These are phyloP conservation scores for Elysia crispata DNA, from an alignment of 2,888 invertebrate genomes.

Conservation along the genomic window DNA sequence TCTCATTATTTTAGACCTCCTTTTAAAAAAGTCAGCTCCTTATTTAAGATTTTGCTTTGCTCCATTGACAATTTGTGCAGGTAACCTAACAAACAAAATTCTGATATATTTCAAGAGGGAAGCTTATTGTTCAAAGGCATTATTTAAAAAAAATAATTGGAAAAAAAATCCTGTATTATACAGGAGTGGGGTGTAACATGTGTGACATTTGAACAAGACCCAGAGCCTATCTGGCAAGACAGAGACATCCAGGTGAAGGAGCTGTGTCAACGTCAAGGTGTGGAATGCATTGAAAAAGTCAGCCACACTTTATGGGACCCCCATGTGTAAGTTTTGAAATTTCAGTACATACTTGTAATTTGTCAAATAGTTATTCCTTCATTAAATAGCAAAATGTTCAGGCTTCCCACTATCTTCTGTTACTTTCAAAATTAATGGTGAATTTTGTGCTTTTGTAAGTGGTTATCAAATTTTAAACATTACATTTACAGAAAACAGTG, in stretches of 20 bases:
- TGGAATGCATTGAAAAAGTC: slow-evolving; percentile 82
- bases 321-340: slow-evolving; percentile 72
- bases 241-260: slow-evolving; percentile 82
- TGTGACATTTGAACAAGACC: slow-evolving; percentile 81
- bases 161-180: neutral
- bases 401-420: too few relatives aligned
- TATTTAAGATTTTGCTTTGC: too few relatives aligned
- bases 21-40: too few relatives aligned
- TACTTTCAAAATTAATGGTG: too few relatives aligned
- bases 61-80: too few relatives aligned
- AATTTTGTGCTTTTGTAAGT: too few relatives aligned
- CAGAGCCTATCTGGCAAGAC: slow-evolving; percentile 85
- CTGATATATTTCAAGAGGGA: neutral
- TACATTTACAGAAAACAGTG: too few relatives aligned
- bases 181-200: slow-evolving; percentile 79
- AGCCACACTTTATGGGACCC: slow-evolving; percentile 88
- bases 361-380: neutral
- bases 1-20: too few relatives aligned
- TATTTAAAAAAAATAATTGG: too few relatives aligned
- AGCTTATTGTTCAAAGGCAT: neutral
- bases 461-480: too few relatives aligned
- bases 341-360: neutral
- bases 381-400: too few relatives aligned
- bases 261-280: slow-evolving; percentile 81
- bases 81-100: too few relatives aligned